Evolutionary conservation across 1,140 invertebrate genomes (phyloP).

Genomic region (Rhopalosiphum padi): DNA sequence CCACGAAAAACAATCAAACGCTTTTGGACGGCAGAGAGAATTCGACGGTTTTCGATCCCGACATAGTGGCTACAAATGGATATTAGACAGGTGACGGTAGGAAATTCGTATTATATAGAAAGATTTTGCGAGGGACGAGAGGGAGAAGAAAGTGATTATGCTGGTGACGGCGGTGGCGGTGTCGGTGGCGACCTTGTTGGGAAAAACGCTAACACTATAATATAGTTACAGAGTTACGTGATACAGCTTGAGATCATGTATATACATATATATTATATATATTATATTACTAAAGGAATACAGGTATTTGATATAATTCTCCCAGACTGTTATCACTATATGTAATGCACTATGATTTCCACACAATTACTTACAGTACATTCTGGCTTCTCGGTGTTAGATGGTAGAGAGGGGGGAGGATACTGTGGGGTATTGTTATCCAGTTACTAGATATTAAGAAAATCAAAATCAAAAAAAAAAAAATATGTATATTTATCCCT

Average conservation of each 20-base stretch:
- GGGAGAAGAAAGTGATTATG: slow-evolving; percentile 50
- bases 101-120: slow-evolving; percentile 47
- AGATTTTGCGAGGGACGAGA: slow-evolving; percentile 42
- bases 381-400: neutral
- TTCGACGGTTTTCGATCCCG: neutral
- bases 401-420: too few species aligned
- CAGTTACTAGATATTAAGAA: neutral
- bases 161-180: neutral
- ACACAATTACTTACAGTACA: neutral
- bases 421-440: neutral
- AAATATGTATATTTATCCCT: too few species aligned
- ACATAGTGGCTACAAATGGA: slow-evolving; percentile 23
- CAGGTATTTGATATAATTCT: neutral
- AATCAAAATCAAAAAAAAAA: too few species aligned
- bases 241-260: neutral
- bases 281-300: neutral
- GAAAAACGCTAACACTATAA: neutral
- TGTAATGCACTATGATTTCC: neutral
- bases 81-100: neutral
- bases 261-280: too few species aligned
- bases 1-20: neutral
- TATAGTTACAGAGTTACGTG: neutral
- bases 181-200: neutral
- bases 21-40: neutral
- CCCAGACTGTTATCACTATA: neutral